Percentiles rank a stretch among this genome's conserved stretches.
Evolutionary conservation across 2,888 invertebrate species (phyloP).

Genomic region (Lithophane leautieri): DNA sequence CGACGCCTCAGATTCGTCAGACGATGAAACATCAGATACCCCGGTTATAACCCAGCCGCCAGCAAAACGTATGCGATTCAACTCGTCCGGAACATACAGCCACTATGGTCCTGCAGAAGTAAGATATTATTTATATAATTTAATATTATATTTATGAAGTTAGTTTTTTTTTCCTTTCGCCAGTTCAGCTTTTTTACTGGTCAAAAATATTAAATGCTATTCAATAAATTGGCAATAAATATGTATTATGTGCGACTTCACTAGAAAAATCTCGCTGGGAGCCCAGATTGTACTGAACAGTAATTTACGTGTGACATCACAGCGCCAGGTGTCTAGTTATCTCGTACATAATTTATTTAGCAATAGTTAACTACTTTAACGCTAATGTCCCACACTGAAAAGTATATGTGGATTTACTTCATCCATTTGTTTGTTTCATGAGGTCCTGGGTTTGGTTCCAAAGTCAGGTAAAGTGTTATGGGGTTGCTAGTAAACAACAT

Average conservation of each 20-base stretch:
- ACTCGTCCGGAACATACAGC: conserved; percentile 66
- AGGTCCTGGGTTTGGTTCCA: background rate
- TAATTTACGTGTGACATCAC: background rate
- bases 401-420: background rate
- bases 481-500: background rate
- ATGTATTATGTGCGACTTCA: background rate
- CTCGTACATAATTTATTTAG: background rate
- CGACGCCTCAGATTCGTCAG: conserved; percentile 84
- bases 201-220: background rate
- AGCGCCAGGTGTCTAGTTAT: background rate
- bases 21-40: conserved; percentile 79
- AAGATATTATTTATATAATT: conserved; percentile 53
- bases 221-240: conserved; percentile 5
- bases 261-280: background rate
- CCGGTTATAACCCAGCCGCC: conserved; percentile 82
- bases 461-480: too few relatives aligned
- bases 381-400: background rate
- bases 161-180: background rate
- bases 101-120: conserved; percentile 73
- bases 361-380: background rate
- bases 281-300: background rate
- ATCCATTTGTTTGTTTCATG: background rate
- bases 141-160: background rate
- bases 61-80: conserved; percentile 81
- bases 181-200: background rate